These are phyloP conservation scores for Holothuria glaberrima DNA, from an alignment of 35 echinoderm and acorn worm genomes.

Conservation along the genomic window DNA sequence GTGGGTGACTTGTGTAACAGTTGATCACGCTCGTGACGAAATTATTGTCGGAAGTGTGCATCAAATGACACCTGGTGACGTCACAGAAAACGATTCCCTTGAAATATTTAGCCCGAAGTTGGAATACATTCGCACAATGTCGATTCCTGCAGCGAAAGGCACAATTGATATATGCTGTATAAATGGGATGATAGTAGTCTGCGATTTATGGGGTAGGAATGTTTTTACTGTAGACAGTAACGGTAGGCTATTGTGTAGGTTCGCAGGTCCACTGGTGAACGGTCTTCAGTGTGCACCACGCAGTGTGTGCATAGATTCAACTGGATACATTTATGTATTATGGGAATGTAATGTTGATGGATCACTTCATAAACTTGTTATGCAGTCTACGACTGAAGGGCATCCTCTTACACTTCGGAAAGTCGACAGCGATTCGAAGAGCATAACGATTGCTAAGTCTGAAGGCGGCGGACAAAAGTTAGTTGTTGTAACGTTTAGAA, in stretches of 20 bases:
- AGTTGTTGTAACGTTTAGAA: slow-evolving; percentile 31
- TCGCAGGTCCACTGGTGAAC: slow-evolving; percentile 18
- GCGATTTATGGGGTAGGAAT: slow-evolving; percentile 17
- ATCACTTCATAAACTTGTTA: slow-evolving; percentile 18
- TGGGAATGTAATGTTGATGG: slow-evolving; percentile 41
- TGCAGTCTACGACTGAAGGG: slow-evolving; percentile 44
- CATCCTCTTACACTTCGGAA: slow-evolving; percentile 5
- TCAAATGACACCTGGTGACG: neutral
- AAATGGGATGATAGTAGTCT: neutral
- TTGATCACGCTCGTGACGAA: neutral
- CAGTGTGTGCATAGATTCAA: slow-evolving; percentile 20
- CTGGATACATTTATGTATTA: slow-evolving; percentile 25
- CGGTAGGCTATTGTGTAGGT: slow-evolving; percentile 26
- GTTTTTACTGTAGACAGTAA: neutral
- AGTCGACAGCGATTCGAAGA: slow-evolving; percentile 35
- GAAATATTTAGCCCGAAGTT: slow-evolving; percentile 10
- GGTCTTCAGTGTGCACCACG: slow-evolving; percentile 29
- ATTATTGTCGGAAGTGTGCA: slow-evolving; percentile 19
- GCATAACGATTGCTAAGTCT: neutral
- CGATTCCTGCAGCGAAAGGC: slow-evolving; percentile 1
- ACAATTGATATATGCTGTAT: slow-evolving; percentile 12
- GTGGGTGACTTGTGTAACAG: slow-evolving; percentile 38
- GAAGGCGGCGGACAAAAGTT: slow-evolving; percentile 10
- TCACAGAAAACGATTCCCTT: neutral
- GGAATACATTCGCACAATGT: neutral